Conservation (phyloP, 1,140 invertebrate species). For the Himalopsyche phryganea region DNA sequence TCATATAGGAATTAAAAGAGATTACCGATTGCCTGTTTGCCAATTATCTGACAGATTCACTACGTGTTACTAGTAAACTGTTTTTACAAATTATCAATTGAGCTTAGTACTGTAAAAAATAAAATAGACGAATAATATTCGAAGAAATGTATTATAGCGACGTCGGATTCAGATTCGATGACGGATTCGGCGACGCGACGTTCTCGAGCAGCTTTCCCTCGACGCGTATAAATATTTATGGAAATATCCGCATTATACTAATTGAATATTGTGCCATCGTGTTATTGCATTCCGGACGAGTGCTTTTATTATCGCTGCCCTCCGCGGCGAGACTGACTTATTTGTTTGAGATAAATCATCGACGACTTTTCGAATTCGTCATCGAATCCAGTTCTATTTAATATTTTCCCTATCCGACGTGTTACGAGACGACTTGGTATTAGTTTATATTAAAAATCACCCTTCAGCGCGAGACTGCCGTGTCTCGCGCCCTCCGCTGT, state of each 20-base stretch:
- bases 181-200: conserved; percentile 29
- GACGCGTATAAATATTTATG: conserved; percentile 15
- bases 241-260: not conserved
- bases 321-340: no score
- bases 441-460: not conserved
- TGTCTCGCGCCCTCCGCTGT: conserved; percentile 40
- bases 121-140: conserved; percentile 30
- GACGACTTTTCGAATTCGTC: conserved; percentile 12
- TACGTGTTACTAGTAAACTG: conserved; percentile 30
- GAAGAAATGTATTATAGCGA: conserved; percentile 24
- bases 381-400: conserved; percentile 18
- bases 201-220: conserved; percentile 22
- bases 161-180: conserved; percentile 25
- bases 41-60: conserved; percentile 34
- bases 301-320: no score
- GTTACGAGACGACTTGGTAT: conserved; percentile 3
- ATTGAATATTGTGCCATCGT: conserved; percentile 11
- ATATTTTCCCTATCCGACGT: conserved; percentile 18
- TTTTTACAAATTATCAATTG: conserved; percentile 36
- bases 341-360: no score
- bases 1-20: conserved; percentile 33
- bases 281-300: no score
- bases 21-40: conserved; percentile 35
- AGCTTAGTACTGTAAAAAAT: conserved; percentile 34
- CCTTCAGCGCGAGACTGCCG: not conserved